These are phyloP conservation scores for Ochropacha duplaris DNA, from an alignment of 2,888 invertebrate species.

Conservation along the genomic window DNA sequence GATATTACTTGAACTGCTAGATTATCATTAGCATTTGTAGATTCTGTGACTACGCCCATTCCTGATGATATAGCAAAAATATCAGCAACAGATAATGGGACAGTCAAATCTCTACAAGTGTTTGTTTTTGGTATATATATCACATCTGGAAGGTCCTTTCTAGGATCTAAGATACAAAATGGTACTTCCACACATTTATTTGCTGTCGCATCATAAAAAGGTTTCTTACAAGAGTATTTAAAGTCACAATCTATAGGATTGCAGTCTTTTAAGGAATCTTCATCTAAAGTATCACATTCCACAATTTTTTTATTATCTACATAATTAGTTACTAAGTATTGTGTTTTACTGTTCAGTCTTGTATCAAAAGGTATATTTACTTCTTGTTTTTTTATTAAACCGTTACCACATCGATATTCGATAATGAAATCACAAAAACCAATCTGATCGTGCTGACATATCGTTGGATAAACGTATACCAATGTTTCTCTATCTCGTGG, in stretches of 20 bases:
- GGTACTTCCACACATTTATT: constrained; percentile 48
- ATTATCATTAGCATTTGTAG: constrained; percentile 14
- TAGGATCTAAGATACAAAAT: constrained; percentile 38
- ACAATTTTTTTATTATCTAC: constrained; percentile 31
- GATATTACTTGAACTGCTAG: constrained; percentile 41
- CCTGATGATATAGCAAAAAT: constrained; percentile 60
- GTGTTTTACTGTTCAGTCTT: constrained; percentile 26
- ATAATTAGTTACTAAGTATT: constrained; percentile 25
- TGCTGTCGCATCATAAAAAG: constrained; percentile 41
- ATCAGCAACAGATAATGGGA: constrained; percentile 49
- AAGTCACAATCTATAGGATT: constrained; percentile 55
- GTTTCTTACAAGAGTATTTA: constrained; percentile 56
- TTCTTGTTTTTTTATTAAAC: constrained; percentile 23
- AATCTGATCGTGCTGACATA: constrained; percentile 54
- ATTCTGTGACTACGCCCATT: constrained; percentile 41
- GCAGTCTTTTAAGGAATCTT: constrained; percentile 55
- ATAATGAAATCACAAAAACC: constrained; percentile 56
- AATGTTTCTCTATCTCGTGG: constrained; percentile 50
- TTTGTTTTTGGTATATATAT: constrained; percentile 56
- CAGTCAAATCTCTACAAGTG: constrained; percentile 55
- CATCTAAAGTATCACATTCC: constrained; percentile 51
- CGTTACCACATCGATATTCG: constrained; percentile 38
- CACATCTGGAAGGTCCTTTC: constrained; percentile 49
- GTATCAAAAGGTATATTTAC: constrained; percentile 58
- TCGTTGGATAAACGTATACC: constrained; percentile 49